Evolutionary conservation across 2,888 invertebrate genomes (phyloP).

Genomic region (Miltochrista miniata): DNA sequence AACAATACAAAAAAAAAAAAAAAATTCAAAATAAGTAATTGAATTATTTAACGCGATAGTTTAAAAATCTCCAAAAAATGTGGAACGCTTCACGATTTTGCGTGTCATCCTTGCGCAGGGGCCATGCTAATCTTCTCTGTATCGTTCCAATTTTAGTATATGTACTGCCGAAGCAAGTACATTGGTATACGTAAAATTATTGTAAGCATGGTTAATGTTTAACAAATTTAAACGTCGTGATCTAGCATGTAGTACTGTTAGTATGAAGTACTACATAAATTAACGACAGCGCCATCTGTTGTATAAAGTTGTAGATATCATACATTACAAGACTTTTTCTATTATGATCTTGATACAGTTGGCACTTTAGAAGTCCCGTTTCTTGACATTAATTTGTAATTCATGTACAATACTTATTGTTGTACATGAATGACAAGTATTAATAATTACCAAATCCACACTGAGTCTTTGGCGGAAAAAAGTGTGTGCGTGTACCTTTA

Average conservation of each 20-base stretch:
- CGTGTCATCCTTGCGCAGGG: conserved; percentile 38
- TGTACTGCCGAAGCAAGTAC: conserved; percentile 66
- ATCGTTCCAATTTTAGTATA: conserved; percentile 67
- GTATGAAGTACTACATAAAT: not conserved
- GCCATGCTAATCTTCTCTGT: conserved; percentile 65
- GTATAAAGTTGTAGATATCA: not conserved
- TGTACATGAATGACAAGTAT: too few relatives aligned
- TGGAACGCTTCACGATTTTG: conserved; percentile 63
- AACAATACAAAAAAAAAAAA: too few relatives aligned
- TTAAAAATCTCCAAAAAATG: conserved; percentile 47
- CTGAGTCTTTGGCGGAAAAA: too few relatives aligned
- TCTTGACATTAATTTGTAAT: too few relatives aligned
- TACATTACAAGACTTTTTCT: too few relatives aligned
- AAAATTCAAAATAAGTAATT: too few relatives aligned
- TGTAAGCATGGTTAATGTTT: not conserved
- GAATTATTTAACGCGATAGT: too few relatives aligned
- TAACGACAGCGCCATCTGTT: not conserved
- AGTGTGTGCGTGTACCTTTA: too few relatives aligned
- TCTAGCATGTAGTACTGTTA: not conserved
- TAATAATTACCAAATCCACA: too few relatives aligned
- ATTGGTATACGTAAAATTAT: not conserved
- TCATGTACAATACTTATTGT: too few relatives aligned
- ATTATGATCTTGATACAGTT: too few relatives aligned
- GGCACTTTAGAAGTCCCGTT: too few relatives aligned
- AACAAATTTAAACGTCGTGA: not conserved